Conservation (phyloP, 2,113 vertebrate genomes). For the Lethenteron reissneri region DNA sequence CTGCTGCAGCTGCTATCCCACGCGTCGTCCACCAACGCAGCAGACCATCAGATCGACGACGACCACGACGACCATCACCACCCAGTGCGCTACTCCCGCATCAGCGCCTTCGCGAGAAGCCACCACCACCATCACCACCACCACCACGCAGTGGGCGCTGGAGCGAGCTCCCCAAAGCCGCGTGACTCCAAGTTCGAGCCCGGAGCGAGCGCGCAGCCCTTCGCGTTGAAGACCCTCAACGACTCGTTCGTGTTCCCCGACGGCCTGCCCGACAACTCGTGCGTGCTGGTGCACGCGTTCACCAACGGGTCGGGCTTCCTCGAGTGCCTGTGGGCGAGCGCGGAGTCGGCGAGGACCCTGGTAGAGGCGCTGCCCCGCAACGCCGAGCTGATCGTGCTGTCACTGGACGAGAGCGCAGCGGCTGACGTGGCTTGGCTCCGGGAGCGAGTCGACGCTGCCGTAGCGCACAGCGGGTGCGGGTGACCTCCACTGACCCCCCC, state of each 20-base stretch:
- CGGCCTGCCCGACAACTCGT: not conserved
- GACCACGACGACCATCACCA: too few species aligned
- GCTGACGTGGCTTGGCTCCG: conserved; percentile 31
- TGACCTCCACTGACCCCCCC: not conserved
- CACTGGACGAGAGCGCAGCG: conserved; percentile 26
- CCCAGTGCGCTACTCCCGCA: too few species aligned
- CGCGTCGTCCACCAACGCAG: too few species aligned
- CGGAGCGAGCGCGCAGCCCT: conserved; percentile 19
- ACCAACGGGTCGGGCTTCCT: conserved; percentile 33
- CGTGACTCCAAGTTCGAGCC: conserved; percentile 18
- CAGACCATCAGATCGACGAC: too few species aligned
- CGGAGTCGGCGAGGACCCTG: conserved; percentile 21
- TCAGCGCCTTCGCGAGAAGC: too few species aligned
- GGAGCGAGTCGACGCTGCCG: conserved; percentile 20
- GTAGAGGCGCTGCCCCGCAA: conserved; percentile 19
- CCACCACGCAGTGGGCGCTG: not conserved
- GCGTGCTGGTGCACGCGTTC: conserved; percentile 30
- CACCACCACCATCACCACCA: not conserved
- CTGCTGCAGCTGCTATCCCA: too few species aligned
- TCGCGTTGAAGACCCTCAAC: conserved; percentile 24
- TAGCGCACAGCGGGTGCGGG: conserved; percentile 16
- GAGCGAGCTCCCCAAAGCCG: not conserved
- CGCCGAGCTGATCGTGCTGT: conserved; percentile 24
- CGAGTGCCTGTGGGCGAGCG: conserved; percentile 30
- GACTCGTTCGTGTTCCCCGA: conserved; percentile 23